These are phyloP conservation scores for Hepsetus odoe DNA, from an alignment of 2,113 vertebrate species.

Conservation along the genomic window DNA sequence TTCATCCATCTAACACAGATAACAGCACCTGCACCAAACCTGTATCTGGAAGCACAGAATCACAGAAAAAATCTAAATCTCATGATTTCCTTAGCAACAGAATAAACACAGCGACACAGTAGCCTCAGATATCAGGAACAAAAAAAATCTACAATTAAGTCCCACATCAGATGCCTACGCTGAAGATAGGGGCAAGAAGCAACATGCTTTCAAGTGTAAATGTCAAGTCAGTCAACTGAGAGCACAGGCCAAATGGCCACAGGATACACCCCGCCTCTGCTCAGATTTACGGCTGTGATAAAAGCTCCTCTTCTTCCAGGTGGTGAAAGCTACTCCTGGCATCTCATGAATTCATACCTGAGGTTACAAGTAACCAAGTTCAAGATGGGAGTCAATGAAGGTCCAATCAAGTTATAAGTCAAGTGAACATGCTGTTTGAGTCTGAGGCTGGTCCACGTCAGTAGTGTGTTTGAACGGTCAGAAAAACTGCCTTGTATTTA, in stretches of 20 bases:
- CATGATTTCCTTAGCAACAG: not conserved
- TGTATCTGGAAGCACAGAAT: not conserved
- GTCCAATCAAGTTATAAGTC: too few relatives aligned
- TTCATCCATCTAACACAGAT: not conserved
- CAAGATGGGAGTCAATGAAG: too few relatives aligned
- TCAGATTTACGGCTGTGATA: not conserved
- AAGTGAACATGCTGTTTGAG: too few relatives aligned
- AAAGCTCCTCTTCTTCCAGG: not conserved
- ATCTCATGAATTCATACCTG: not conserved
- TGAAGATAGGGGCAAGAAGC: slow-evolving; percentile 33
- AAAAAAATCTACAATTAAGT: not conserved
- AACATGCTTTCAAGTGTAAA: slow-evolving; percentile 42
- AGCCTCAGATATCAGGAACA: not conserved
- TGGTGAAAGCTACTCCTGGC: not conserved
- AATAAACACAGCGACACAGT: not conserved
- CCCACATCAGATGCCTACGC: not conserved
- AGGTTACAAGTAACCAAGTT: not conserved
- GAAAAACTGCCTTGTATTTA: not conserved
- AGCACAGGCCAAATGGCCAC: slow-evolving; percentile 12
- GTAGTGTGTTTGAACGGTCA: not conserved
- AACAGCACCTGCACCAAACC: slow-evolving; percentile 3
- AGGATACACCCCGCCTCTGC: not conserved
- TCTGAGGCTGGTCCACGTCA: too few relatives aligned
- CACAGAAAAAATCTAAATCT: not conserved
- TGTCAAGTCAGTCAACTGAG: not conserved